Conservation (phyloP, 2,888 invertebrate species). For the Euplagia quadripunctaria region DNA sequence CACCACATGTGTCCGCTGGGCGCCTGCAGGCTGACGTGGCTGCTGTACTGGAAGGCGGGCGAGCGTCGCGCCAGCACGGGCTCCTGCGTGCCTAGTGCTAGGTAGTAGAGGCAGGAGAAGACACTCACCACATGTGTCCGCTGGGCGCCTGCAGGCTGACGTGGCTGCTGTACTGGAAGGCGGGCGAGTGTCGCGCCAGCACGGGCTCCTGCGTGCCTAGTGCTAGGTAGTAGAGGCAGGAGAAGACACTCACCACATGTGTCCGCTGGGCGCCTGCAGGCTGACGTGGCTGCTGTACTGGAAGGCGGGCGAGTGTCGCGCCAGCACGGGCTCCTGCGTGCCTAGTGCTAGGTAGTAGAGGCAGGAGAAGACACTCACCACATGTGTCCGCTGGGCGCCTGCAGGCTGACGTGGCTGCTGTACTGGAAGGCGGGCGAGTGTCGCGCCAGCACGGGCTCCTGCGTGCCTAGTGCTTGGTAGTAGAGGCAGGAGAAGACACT, state of each 20-base stretch:
- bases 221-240: no score
- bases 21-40: constrained; percentile 98
- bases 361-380: constrained; percentile 89
- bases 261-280: constrained; percentile 98
- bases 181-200: constrained; percentile 94
- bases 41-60: constrained; percentile 98
- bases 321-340: constrained; percentile 96
- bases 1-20: constrained; percentile 99
- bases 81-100: constrained; percentile 88
- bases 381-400: constrained; percentile 99
- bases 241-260: constrained; percentile 93
- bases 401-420: constrained; percentile 98
- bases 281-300: constrained; percentile 99
- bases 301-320: constrained; percentile 96
- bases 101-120: not conserved
- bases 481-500: constrained; percentile 52
- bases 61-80: constrained; percentile 96
- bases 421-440: constrained; percentile 98
- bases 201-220: constrained; percentile 99
- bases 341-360: not conserved
- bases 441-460: constrained; percentile 97
- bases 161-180: constrained; percentile 99
- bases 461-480: no score
- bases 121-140: constrained; percentile 97
- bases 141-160: constrained; percentile 98